A percentile compares a stretch with the other conserved stretches of the same genome.
Evolutionary conservation across 1,140 invertebrate genomes (phyloP).

Genomic region (Meloidogyne chitwoodi): DNA sequence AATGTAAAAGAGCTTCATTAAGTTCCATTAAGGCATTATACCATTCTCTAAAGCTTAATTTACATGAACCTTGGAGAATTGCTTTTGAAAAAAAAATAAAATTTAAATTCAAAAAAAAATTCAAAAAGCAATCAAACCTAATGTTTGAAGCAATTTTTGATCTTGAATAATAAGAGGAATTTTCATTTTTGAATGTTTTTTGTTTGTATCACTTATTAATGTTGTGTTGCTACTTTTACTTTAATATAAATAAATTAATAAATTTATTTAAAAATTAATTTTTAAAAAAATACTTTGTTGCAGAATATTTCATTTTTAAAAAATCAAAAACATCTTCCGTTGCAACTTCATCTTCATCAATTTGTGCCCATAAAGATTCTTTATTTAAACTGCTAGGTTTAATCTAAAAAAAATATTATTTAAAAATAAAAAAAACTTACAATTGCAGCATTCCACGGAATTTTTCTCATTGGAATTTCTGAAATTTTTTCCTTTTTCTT

Average conservation of each 20-base stretch:
- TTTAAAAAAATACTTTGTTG: constrained; percentile 12
- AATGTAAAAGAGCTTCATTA: constrained; percentile 27
- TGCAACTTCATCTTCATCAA: constrained; percentile 34
- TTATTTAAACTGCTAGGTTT: constrained; percentile 35
- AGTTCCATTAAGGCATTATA: constrained; percentile 31
- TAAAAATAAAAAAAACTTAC: constrained; percentile 13
- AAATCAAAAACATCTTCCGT: constrained; percentile 31
- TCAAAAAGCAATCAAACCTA: constrained; percentile 22
- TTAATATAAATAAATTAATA: background rate
- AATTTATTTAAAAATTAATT: constrained; percentile 1
- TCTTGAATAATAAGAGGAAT: constrained; percentile 38
- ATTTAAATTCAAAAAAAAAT: constrained; percentile 11
- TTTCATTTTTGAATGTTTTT: constrained; percentile 25
- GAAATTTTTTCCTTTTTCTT: constrained; percentile 16
- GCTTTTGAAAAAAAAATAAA: constrained; percentile 27
- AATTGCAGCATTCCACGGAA: constrained; percentile 31
- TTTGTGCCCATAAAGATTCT: constrained; percentile 38
- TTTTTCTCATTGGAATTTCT: constrained; percentile 44
- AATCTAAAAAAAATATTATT: constrained; percentile 27
- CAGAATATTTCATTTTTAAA: constrained; percentile 38
- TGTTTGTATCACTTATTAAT: constrained; percentile 6
- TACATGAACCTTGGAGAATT: constrained; percentile 42
- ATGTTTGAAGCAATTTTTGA: constrained; percentile 26
- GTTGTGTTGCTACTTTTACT: background rate
- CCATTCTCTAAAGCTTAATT: constrained; percentile 33